A percentile compares a stretch with the other conserved stretches of the same genome.
phyloP scores from a whole-genome alignment of 2,797 vertebrate genomes.

The Bradypus variegatus region DNA sequence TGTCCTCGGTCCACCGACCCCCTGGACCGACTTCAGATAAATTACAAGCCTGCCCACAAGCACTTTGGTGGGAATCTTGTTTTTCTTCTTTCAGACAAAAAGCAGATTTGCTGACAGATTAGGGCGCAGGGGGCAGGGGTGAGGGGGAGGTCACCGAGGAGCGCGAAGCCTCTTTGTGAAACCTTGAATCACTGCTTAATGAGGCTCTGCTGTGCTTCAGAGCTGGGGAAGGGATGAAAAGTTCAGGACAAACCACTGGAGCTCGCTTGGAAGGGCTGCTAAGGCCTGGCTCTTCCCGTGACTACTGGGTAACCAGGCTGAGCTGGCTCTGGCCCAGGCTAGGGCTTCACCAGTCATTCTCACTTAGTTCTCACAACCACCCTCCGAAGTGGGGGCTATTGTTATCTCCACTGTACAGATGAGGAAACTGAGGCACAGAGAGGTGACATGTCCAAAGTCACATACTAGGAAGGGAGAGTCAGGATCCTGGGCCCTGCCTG shows the following conservation, averaged over 20 bases:
- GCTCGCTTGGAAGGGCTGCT: background rate
- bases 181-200: slow-evolving; percentile 34
- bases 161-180: background rate
- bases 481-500: background rate
- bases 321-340: background rate
- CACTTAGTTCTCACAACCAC: background rate
- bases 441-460: background rate
- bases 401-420: rapidly evolving
- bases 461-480: background rate
- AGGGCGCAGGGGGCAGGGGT: slow-evolving; percentile 31
- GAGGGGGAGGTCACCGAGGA: slow-evolving; percentile 51
- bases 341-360: background rate
- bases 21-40: slow-evolving; percentile 51
- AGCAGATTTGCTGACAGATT: slow-evolving; percentile 56
- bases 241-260: background rate
- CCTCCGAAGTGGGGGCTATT: background rate
- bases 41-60: slow-evolving; percentile 47
- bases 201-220: background rate
- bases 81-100: slow-evolving; percentile 48
- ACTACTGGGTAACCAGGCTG: background rate
- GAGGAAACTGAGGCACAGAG: background rate
- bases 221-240: background rate
- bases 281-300: background rate
- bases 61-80: slow-evolving; percentile 35
- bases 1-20: background rate